Base-by-base conservation (phyloP, 2,113 vertebrate genomes). In the Siphamia tubifer region DNA sequence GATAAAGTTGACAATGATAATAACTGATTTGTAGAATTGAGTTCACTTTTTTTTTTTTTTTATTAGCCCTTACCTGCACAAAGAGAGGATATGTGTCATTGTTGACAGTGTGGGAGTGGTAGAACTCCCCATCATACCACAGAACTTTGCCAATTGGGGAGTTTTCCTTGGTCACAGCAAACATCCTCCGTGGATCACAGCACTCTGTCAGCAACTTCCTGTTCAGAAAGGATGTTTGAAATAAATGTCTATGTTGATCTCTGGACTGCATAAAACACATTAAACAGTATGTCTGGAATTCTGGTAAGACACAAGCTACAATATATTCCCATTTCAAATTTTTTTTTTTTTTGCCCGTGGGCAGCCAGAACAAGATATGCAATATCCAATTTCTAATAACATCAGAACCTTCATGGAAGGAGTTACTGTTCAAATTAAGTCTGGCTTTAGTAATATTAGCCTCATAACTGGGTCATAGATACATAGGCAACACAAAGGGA, bases 41-140 rank as follows among this genome's bases (percentile, higher is more conserved):
- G n/a, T n/a, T n/a, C n/a, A n/a, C n/a, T n/a, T 30, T 30, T 30
- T 3, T 30, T 30, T 30, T 30, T 6, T 30, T 30, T 30, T 30
- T 34, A 11, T 34, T 34, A 11, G 3, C 30, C 15, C 73, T 17
- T 82, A 99, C 98, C 96, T 96, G 92, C 4, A 96, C 94, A 80
- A 99, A 96, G 42, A 99, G 91, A 0, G 92, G 89, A 64, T 94
- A 94, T 5, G 96, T 97, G 67, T 95, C 89, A 15, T 98, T 98
- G 91, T 94, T 95, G 68, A 99, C 95, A 2, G 93, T 95, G 86
- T 95, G 94, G 2, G 93, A 98, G 84, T 98, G 92, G 40, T 97
- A 93, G 64, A 98, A 89, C 75, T 99, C 98, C 5, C 97, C 97
- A 0, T 99, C 98, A 15, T 96, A 99, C 97, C 96, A 98, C 87